Evolutionary conservation across 2,113 vertebrate genomes (phyloP).

Genomic region (Lamprotornis superbus): DNA sequence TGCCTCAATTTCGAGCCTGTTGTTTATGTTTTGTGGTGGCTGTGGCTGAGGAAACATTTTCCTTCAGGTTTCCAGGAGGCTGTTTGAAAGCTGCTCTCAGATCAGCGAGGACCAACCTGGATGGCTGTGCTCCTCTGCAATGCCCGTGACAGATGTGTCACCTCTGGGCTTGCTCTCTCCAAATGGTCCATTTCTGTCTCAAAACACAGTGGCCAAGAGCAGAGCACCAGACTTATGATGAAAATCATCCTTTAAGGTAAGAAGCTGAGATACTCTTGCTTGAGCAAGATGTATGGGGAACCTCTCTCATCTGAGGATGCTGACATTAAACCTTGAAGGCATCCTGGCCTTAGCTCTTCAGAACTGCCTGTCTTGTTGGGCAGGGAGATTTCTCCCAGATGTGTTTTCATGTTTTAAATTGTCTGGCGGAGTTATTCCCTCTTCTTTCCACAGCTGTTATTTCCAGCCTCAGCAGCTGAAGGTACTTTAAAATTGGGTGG

Average conservation of each 20-base stretch:
- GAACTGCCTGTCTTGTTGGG: background rate
- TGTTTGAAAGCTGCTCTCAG: background rate
- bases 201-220: background rate
- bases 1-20: background rate
- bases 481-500: background rate
- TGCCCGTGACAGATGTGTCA: background rate
- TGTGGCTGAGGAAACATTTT: background rate
- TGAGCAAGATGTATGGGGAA: background rate
- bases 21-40: background rate
- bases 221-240: background rate
- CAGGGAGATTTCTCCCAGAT: background rate
- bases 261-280: background rate
- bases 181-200: constrained; percentile 1
- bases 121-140: background rate
- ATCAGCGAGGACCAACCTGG: background rate
- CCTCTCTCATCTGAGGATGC: background rate
- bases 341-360: background rate
- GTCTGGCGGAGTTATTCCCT: background rate
- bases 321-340: background rate
- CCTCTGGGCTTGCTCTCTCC: background rate
- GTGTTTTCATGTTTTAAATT: background rate
- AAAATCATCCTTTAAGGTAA: background rate
- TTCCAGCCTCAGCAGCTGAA: background rate
- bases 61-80: background rate
- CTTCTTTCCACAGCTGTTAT: background rate